Percentiles rank a stretch among this genome's conserved stretches.
phyloP scores from a whole-genome alignment of 2,888 invertebrate genomes.

The Rhamphomyia laevipes region DNA sequence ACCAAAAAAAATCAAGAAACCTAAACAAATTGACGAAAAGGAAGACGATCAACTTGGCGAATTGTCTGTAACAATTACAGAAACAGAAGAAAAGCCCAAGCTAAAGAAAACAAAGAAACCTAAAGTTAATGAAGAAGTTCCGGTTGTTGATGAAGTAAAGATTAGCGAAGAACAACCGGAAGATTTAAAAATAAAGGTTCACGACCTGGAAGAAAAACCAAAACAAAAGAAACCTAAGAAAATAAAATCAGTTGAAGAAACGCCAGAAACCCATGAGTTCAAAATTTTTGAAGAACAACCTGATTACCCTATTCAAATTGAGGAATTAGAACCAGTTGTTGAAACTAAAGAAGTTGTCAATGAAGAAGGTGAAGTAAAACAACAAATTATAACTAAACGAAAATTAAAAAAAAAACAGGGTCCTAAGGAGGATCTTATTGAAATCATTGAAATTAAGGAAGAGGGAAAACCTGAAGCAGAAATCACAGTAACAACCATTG shows the following conservation, averaged over 20 bases:
- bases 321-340: constrained; percentile 23
- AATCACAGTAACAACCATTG: constrained; percentile 33
- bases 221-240: constrained; percentile 22
- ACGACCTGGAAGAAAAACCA: background rate
- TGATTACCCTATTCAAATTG: constrained; percentile 18
- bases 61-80: background rate
- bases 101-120: constrained; percentile 23
- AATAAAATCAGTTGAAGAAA: constrained; percentile 11
- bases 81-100: background rate
- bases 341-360: constrained; percentile 20
- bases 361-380: constrained; percentile 22
- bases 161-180: constrained; percentile 15
- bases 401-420: constrained; percentile 32
- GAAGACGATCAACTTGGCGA: constrained; percentile 16
- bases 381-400: constrained; percentile 27
- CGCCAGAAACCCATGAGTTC: constrained; percentile 9
- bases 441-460: constrained; percentile 27
- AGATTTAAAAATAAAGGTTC: background rate
- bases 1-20: constrained; percentile 39
- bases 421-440: constrained; percentile 35
- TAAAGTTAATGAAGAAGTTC: constrained; percentile 9
- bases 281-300: constrained; percentile 13
- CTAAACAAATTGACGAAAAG: constrained; percentile 18
- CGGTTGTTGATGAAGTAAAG: constrained; percentile 10
- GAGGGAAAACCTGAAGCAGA: constrained; percentile 16